A percentile compares a stretch with the other conserved stretches of the same genome.
Evolutionary conservation across 1,140 invertebrate genomes (phyloP).

Genomic region (Zaprionus camerounensis): DNA sequence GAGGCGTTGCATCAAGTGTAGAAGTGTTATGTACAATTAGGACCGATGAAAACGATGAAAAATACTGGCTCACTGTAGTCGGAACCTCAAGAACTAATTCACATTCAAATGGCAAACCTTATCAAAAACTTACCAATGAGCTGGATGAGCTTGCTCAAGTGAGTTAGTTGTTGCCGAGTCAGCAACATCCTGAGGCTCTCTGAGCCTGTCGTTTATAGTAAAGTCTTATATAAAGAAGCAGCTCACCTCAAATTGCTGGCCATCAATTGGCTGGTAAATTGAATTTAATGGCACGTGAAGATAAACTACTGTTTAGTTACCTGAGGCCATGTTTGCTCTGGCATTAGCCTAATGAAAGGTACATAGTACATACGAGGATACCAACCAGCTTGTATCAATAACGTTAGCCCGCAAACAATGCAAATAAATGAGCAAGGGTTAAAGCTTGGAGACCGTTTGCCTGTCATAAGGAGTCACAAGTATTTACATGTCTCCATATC

Average conservation of each 20-base stretch:
- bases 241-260: slow-evolving; percentile 35
- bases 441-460: not conserved
- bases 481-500: not conserved
- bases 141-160: slow-evolving; percentile 53
- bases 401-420: slow-evolving; percentile 33
- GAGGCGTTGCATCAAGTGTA: slow-evolving; percentile 3
- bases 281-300: slow-evolving; percentile 61
- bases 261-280: slow-evolving; percentile 60
- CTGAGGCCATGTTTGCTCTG: slow-evolving; percentile 56
- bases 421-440: slow-evolving; percentile 36
- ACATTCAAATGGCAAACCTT: not conserved
- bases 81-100: not conserved
- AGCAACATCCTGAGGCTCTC: slow-evolving; percentile 54
- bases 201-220: not conserved
- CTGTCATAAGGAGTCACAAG: not conserved
- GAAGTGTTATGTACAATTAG: slow-evolving; percentile 66
- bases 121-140: slow-evolving; percentile 51
- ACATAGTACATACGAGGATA: slow-evolving; percentile 42
- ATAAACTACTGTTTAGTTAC: slow-evolving; percentile 36
- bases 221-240: slow-evolving; percentile 45
- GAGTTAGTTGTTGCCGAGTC: slow-evolving; percentile 28
- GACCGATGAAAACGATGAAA: slow-evolving; percentile 57
- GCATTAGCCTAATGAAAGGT: slow-evolving; percentile 75
- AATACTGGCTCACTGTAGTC: slow-evolving; percentile 41
- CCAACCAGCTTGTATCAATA: slow-evolving; percentile 26